Evolutionary conservation across 2,888 invertebrate genomes (phyloP).

Genomic region (Pristionchus arcanus): DNA sequence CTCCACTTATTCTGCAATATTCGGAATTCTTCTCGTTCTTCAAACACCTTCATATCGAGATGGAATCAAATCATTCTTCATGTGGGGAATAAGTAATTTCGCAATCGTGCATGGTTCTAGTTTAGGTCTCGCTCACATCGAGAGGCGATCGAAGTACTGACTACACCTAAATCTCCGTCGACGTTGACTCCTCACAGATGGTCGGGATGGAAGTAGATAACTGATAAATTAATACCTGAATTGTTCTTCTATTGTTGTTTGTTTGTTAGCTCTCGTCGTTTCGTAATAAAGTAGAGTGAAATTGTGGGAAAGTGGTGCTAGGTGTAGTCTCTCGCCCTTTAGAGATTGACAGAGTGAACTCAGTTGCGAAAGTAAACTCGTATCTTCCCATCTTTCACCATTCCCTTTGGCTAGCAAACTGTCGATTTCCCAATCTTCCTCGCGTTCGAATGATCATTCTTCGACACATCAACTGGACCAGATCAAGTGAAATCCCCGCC

Average conservation of each 20-base stretch:
- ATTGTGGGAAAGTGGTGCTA: background rate
- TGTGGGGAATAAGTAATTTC: background rate
- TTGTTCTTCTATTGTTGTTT: background rate
- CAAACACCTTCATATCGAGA: conserved; percentile 24
- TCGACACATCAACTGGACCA: background rate
- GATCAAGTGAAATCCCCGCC: background rate
- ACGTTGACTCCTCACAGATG: background rate
- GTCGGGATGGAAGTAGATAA: conserved; percentile 7
- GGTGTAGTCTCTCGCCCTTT: background rate
- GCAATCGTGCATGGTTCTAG: background rate
- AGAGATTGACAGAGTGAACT: conserved; percentile 1
- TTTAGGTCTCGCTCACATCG: background rate
- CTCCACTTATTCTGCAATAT: conserved; percentile 18
- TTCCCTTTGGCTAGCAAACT: background rate
- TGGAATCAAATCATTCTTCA: background rate
- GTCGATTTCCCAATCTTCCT: background rate
- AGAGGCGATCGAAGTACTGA: background rate
- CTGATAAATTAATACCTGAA: background rate
- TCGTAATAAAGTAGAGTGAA: background rate
- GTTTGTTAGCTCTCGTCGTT: background rate
- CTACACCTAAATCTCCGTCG: background rate
- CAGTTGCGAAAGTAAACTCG: background rate
- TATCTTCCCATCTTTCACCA: background rate
- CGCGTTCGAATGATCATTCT: background rate
- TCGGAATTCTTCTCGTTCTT: conserved; percentile 21